Evolutionary conservation across 2,888 invertebrate species (phyloP).

Genomic region (Drosophila falleni): DNA sequence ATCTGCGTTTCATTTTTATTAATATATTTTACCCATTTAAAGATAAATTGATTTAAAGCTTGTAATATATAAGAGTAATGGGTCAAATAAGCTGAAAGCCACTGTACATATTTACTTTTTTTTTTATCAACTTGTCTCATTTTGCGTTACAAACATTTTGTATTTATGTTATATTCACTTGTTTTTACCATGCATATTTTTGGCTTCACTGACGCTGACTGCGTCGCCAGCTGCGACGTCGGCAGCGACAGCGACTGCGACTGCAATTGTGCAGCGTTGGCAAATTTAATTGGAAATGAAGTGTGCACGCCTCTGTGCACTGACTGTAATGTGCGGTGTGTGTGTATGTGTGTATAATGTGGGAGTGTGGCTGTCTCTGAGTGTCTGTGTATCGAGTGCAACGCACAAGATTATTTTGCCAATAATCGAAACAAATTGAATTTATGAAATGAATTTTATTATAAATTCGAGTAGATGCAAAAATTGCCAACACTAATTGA

Average conservation of each 20-base stretch:
- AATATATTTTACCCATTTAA: too few relatives aligned
- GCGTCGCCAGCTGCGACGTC: constrained; percentile 14
- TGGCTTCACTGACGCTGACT: constrained; percentile 40
- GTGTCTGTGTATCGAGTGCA: constrained; percentile 34
- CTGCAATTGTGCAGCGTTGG: constrained; percentile 71
- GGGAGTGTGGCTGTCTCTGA: neutral
- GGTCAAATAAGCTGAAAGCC: too few relatives aligned
- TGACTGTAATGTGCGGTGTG: constrained; percentile 13
- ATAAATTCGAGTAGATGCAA: constrained; percentile 47
- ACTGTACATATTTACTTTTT: neutral
- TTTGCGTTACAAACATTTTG: constrained; percentile 54
- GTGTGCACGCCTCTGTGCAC: constrained; percentile 54
- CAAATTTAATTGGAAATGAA: constrained; percentile 81
- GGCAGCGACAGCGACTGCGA: constrained; percentile 24
- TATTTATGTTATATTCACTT: constrained; percentile 61
- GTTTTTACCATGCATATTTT: constrained; percentile 58
- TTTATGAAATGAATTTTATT: constrained; percentile 79
- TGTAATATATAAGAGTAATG: too few relatives aligned
- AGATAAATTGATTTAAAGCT: too few relatives aligned
- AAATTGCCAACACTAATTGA: constrained; percentile 70
- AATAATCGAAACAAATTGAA: constrained; percentile 80
- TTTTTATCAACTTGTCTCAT: constrained; percentile 22
- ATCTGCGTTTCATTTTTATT: too few relatives aligned
- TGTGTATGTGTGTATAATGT: constrained; percentile 26
- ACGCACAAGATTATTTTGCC: constrained; percentile 77